phyloP scores from a whole-genome alignment of 2,888 invertebrate genomes.

The Nysson spinosus region DNA sequence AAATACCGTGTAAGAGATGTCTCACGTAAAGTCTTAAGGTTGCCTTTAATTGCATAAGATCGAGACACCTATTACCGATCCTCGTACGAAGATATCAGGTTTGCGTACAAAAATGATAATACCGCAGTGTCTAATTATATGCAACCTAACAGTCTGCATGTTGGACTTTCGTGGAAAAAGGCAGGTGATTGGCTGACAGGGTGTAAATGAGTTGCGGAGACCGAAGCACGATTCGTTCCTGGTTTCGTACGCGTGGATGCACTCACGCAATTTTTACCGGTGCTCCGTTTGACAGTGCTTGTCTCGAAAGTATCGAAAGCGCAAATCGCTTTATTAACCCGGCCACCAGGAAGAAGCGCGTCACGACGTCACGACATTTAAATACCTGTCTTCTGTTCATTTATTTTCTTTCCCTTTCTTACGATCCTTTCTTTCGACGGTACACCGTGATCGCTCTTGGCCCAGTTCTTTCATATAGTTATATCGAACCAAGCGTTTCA shows the following conservation, averaged over 20 bases:
- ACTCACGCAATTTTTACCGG: not conserved
- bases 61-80: constrained; percentile 9
- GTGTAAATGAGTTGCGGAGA: constrained; percentile 45
- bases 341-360: constrained; percentile 15
- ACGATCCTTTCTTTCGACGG: not conserved
- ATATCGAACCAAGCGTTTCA: constrained; percentile 35
- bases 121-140: constrained; percentile 51
- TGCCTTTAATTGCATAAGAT: constrained; percentile 41
- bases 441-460: too few species aligned
- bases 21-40: not conserved
- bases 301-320: constrained; percentile 43
- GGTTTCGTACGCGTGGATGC: not conserved
- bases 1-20: not conserved
- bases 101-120: constrained; percentile 33
- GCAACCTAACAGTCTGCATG: constrained; percentile 13
- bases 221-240: too few species aligned
- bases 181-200: constrained; percentile 62
- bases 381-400: not conserved
- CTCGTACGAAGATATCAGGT: constrained; percentile 25
- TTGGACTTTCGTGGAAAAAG: constrained; percentile 39
- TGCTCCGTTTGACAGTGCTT: constrained; percentile 5
- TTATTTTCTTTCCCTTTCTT: not conserved
- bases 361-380: constrained; percentile 11
- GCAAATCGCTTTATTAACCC: constrained; percentile 52
- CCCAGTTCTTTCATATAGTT: too few species aligned